Conservation (phyloP, 2,113 vertebrate species). For the Okapia johnstoni region DNA sequence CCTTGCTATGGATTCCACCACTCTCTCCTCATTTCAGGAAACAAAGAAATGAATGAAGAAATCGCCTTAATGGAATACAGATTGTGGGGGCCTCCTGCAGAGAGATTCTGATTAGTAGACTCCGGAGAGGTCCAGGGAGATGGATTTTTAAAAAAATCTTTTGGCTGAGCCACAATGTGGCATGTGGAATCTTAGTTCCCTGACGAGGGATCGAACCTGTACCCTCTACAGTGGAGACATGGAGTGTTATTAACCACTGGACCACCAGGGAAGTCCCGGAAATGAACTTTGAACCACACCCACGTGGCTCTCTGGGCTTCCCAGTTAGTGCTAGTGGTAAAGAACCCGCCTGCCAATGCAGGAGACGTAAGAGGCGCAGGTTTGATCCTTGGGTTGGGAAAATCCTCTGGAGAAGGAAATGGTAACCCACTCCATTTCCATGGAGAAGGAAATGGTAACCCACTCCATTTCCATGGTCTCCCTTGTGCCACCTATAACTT, state of each 20-base stretch:
- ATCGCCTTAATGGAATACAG: not conserved
- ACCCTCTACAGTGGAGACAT: not conserved
- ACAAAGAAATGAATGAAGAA: not conserved
- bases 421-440: not conserved
- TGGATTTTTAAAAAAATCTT: not conserved
- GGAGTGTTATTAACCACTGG: not conserved
- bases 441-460: no score
- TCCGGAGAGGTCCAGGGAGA: not conserved
- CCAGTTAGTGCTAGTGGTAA: not conserved
- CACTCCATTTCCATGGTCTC: no score
- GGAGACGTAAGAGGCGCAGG: not conserved
- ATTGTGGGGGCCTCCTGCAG: not conserved
- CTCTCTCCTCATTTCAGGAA: not conserved
- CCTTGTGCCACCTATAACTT: not conserved
- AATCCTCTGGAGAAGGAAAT: not conserved
- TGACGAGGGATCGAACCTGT: not conserved
- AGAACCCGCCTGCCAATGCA: not conserved
- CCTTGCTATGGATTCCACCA: not conserved
- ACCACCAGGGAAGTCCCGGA: not conserved
- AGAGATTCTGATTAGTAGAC: not conserved
- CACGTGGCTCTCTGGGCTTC: not conserved
- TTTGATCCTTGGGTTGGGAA: not conserved
- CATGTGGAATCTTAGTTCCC: not conserved
- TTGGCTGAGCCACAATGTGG: not conserved
- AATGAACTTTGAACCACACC: not conserved